Percentiles rank a stretch among this genome's conserved stretches.
phyloP scores from a whole-genome alignment of 2,888 invertebrate genomes.

The Acanthoscelides obtectus region DNA sequence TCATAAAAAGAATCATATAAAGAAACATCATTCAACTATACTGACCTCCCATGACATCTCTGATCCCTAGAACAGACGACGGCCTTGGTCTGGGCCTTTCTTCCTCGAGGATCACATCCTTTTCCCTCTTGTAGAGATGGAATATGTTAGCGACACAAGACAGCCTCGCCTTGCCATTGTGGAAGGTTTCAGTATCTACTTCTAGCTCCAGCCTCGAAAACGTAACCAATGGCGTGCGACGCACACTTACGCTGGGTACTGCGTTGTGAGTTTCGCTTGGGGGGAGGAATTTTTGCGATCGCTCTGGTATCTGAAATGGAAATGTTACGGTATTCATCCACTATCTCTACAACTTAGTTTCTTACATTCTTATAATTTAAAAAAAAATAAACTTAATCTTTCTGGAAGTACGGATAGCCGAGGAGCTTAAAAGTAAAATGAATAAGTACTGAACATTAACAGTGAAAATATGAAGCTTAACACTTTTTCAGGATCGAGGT shows the following conservation, averaged over 20 bases:
- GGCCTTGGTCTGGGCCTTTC: conserved; percentile 70
- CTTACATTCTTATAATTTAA: too few species aligned
- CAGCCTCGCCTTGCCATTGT: conserved; percentile 60
- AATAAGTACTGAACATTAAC: too few species aligned
- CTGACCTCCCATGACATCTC: conserved; percentile 56
- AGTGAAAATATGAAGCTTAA: too few species aligned
- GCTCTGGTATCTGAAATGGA: neutral
- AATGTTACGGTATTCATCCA: neutral
- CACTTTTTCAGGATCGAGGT: too few species aligned
- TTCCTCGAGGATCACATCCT: conserved; percentile 63
- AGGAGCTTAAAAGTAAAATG: too few species aligned
- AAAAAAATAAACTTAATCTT: too few species aligned
- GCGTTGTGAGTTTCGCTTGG: neutral
- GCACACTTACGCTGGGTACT: neutral
- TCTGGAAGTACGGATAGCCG: too few species aligned
- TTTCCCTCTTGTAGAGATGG: conserved; percentile 60
- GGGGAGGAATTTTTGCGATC: neutral
- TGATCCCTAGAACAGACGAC: conserved; percentile 68
- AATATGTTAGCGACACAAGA: conserved; percentile 65
- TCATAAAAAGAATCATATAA: too few species aligned
- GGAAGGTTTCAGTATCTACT: conserved; percentile 61
- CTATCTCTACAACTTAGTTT: too few species aligned
- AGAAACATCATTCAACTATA: neutral
- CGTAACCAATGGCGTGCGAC: conserved; percentile 15
- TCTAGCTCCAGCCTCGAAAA: conserved; percentile 52